Conservation (phyloP, 2,888 invertebrate species). For the Helobdella robusta region DNA sequence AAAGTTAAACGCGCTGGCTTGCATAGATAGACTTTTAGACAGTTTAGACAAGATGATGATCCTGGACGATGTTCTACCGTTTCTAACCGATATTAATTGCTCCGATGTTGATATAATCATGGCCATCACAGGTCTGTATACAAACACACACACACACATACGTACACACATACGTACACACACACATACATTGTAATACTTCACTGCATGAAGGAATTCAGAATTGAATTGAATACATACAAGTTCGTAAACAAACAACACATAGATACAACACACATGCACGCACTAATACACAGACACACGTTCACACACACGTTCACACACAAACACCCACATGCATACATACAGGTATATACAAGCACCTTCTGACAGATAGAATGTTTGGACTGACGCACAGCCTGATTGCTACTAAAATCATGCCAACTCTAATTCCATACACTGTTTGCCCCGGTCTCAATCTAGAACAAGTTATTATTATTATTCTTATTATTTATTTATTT, state of each 20-base stretch:
- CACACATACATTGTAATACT: too few species aligned
- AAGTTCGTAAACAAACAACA: too few species aligned
- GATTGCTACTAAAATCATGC: constrained; percentile 87
- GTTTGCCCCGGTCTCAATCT: constrained; percentile 77
- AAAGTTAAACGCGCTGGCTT: constrained; percentile 48
- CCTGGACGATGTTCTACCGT: constrained; percentile 78
- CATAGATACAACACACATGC: too few species aligned
- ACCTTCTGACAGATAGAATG: constrained; percentile 78
- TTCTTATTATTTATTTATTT: background rate
- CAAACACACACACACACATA: too few species aligned
- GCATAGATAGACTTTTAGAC: constrained; percentile 65
- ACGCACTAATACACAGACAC: too few species aligned
- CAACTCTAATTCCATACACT: constrained; percentile 78
- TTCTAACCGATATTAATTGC: constrained; percentile 73
- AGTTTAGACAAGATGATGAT: constrained; percentile 77
- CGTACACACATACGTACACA: too few species aligned
- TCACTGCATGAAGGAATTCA: too few species aligned
- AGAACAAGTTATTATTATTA: constrained; percentile 59
- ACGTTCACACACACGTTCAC: too few species aligned
- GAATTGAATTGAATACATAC: too few species aligned
- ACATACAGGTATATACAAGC: constrained; percentile 71
- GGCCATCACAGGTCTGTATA: constrained; percentile 86
- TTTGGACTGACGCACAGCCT: constrained; percentile 79
- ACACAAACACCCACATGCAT: too few species aligned
- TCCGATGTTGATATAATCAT: constrained; percentile 79